Conservation (phyloP, 1,140 invertebrate species). For the Conus betulinus region DNA sequence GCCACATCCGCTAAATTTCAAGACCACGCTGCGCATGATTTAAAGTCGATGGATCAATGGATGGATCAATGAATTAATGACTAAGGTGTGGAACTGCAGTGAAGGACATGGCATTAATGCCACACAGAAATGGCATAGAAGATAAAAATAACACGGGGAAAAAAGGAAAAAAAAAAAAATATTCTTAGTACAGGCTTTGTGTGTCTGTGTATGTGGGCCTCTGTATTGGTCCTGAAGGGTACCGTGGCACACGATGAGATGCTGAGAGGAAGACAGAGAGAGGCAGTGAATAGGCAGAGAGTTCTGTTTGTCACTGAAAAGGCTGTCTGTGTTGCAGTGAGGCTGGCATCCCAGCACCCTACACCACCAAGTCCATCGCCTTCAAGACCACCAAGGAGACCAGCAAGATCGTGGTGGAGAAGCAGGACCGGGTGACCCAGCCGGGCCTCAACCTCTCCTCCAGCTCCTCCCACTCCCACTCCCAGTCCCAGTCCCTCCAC, state of each 20-base stretch:
- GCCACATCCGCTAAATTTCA: too few species aligned
- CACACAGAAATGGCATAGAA: too few species aligned
- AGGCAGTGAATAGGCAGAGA: not conserved
- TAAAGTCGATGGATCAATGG: too few species aligned
- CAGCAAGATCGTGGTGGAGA: slow-evolving; percentile 89
- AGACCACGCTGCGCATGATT: too few species aligned
- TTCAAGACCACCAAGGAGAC: slow-evolving; percentile 88
- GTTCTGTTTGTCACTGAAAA: not conserved
- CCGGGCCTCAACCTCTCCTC: slow-evolving; percentile 53
- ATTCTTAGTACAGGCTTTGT: too few species aligned
- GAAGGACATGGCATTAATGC: too few species aligned
- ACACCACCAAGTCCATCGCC: slow-evolving; percentile 75
- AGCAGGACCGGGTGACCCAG: slow-evolving; percentile 81
- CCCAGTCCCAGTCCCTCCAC: slow-evolving; percentile 36
- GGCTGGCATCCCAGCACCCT: slow-evolving; percentile 77
- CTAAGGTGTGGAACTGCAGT: too few species aligned
- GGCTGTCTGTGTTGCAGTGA: slow-evolving; percentile 71
- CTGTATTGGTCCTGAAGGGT: too few species aligned
- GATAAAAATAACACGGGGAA: too few species aligned
- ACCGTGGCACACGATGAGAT: not conserved
- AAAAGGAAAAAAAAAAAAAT: too few species aligned
- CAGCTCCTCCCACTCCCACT: slow-evolving; percentile 50
- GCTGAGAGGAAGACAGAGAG: not conserved
- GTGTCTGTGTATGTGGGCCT: too few species aligned
- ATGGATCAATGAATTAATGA: too few species aligned